These are phyloP conservation scores for Argopecten irradians DNA, from an alignment of 1,140 invertebrate species.

Conservation along the genomic window DNA sequence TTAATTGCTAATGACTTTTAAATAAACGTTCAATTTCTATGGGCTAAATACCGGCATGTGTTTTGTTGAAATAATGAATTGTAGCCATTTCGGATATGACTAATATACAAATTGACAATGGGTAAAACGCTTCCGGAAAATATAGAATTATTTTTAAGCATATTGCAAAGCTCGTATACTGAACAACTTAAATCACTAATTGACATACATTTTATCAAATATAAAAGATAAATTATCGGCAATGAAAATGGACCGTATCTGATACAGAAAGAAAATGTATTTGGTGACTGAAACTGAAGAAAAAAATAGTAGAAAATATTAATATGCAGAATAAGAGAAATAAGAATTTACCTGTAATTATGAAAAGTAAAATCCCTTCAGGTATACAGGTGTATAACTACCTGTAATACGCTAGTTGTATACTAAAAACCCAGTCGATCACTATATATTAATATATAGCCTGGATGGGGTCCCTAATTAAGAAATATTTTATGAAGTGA, in stretches of 20 bases:
- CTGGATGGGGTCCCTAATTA: conserved; percentile 3
- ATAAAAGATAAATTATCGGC: neutral
- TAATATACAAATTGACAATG: neutral
- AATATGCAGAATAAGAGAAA: neutral
- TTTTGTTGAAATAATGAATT: neutral
- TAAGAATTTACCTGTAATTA: neutral
- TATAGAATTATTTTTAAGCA: neutral
- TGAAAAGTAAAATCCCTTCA: neutral
- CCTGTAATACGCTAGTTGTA: neutral
- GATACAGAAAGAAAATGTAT: neutral
- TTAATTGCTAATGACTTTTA: neutral
- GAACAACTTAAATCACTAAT: too few species aligned
- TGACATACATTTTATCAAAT: neutral
- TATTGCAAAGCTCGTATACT: neutral
- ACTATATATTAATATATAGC: neutral
- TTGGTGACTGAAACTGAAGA: neutral
- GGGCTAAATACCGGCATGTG: neutral
- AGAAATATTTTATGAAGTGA: conserved; percentile 12
- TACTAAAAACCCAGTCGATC: neutral
- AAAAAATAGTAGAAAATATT: neutral
- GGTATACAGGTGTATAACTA: neutral
- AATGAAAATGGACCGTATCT: neutral
- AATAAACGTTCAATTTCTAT: neutral
- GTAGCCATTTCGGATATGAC: neutral
- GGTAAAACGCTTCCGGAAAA: neutral